A percentile compares a stretch with the other conserved stretches of the same genome.
Evolutionary conservation across 2,113 vertebrate species (phyloP).

Genomic region (Henicopernis longicauda): DNA sequence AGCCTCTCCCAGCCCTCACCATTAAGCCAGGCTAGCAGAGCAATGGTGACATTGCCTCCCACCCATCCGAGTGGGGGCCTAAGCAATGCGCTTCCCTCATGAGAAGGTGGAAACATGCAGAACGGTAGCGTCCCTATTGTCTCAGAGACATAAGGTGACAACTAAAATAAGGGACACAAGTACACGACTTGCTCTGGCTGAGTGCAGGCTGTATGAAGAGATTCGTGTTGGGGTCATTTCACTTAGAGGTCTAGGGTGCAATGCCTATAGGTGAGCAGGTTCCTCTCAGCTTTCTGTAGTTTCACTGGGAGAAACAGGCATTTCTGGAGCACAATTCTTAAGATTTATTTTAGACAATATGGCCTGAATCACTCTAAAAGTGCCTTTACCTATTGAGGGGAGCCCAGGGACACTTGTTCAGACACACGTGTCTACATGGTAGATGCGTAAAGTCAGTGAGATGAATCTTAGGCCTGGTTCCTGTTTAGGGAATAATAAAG

Average conservation of each 20-base stretch:
- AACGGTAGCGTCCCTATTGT: fast-evolving
- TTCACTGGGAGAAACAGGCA: not conserved
- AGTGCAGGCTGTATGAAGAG: not conserved
- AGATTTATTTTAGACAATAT: not conserved
- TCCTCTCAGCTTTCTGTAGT: not conserved
- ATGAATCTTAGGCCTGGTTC: not conserved
- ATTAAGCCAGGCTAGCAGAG: not conserved
- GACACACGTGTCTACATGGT: fast-evolving
- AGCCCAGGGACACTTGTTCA: not conserved
- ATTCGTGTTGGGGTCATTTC: not conserved
- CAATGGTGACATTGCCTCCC: too few species aligned
- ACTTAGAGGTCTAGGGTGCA: not conserved
- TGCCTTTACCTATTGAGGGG: not conserved
- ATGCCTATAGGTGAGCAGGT: not conserved
- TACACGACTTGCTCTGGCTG: not conserved
- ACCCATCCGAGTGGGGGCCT: not conserved
- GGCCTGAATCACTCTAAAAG: not conserved
- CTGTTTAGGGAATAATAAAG: not conserved
- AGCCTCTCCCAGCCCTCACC: not conserved
- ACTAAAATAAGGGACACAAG: not conserved
- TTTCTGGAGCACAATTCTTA: not conserved
- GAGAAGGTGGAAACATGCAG: not conserved
- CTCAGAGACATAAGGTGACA: not conserved
- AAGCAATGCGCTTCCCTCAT: fast-evolving
- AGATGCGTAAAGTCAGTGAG: not conserved